Evolutionary conservation across 2,888 invertebrate species (phyloP), one percentile per base, ranked within the genome.

Genomic region (Drosophila imparisetae): DNA sequence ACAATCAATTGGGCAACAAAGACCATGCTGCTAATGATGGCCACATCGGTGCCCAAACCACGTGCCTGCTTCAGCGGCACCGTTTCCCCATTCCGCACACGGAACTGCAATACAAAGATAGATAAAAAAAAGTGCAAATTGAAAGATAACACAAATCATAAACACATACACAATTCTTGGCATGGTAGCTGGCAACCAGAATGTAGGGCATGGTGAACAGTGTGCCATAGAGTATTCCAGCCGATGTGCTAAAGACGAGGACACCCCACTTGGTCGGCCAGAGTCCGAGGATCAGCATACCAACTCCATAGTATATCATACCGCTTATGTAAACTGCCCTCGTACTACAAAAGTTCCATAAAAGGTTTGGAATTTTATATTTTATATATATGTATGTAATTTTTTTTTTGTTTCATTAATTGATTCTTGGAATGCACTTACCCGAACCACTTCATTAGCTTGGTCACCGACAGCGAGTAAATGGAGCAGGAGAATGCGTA

Each of bases 181-280:
- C 91, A 78, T 93, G 93, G 75, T 93, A 93, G 70, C 90, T 91
- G 29, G 93, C 93, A 40, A 93, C 89, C 29, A 93, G 64, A 32
- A 93, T 91, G 54, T 92, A 93, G 13, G 93, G 93, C 71, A 93
- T 92, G 27, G 93, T 93, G n/a, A 93, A 93, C 1, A 93, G 83
- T 0, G 93, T 93, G 8, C 93, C 92, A 70, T 93, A 93, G 40
- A 93, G 89, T 49, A 93, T 91, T 13, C 93, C 93, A 5, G 93
- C 93, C 21, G 93, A 91, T 13, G 92, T 91, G 78, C 93, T 93
- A 52, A 93, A 92, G 0, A 93, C 66, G 1, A 93, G 50, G 1
- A 93, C 93, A 27, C 93, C 93, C 81, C 92, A 89, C 74, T 93
- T 93, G 6, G 92, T 92, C 40, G 93, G 93, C 92, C 91, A 93